Percentiles rank a stretch among this genome's conserved stretches.
Conservation (phyloP, 1,140 invertebrate species). For the Propsilocerus akamusi region DNA sequence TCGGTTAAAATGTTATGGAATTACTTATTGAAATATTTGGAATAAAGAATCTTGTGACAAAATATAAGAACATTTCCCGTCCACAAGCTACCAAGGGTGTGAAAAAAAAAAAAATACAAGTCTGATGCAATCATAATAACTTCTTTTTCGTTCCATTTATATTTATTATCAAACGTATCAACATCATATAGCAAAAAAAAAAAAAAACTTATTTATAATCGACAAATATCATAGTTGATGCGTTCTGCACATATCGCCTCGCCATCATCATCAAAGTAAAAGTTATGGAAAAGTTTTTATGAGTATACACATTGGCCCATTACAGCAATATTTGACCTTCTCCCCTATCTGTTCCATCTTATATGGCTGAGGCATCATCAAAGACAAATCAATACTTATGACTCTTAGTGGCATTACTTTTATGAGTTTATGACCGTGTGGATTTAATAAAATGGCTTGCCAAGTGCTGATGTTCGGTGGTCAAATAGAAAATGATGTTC, state of each 20-base stretch:
- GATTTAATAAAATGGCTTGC: neutral
- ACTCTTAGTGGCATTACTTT: neutral
- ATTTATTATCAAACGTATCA: neutral
- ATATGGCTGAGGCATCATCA: neutral
- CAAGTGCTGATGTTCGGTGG: neutral
- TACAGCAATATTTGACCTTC: neutral
- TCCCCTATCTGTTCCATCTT: neutral
- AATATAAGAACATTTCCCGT: too few species aligned
- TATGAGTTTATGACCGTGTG: slow-evolving; percentile 2
- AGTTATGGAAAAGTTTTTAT: neutral
- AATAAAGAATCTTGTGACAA: too few species aligned
- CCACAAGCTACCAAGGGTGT: too few species aligned
- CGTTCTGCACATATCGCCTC: neutral
- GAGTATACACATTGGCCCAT: too few species aligned
- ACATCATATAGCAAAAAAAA: neutral
- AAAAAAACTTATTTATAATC: neutral
- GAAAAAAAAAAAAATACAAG: neutral
- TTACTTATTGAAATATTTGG: too few species aligned
- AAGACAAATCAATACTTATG: slow-evolving; percentile 2
- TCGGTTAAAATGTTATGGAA: too few species aligned
- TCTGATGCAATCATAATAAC: neutral
- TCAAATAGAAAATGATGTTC: neutral
- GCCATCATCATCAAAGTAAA: neutral
- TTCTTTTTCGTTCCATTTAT: slow-evolving; percentile 3
- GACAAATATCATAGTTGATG: neutral